Evolutionary conservation across 2,797 vertebrate genomes (phyloP).

Genomic region (Squalus acanthias): DNA sequence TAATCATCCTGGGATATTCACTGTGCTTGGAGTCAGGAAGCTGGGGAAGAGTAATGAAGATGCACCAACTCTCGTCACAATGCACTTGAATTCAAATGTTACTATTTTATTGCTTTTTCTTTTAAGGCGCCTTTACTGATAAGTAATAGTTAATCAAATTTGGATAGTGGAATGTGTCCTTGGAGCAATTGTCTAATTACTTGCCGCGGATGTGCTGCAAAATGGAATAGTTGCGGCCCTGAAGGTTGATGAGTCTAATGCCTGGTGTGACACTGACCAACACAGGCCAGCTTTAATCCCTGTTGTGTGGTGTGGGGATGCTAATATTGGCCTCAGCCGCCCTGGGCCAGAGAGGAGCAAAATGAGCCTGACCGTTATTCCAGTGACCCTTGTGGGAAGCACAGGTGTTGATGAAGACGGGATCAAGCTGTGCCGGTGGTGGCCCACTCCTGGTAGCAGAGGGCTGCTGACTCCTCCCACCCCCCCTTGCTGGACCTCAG

Average conservation of each 20-base stretch:
- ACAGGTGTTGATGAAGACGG: background rate
- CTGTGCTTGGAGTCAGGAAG: background rate
- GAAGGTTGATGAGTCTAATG: background rate
- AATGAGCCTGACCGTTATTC: background rate
- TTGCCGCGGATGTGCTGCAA: background rate
- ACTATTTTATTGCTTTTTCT: background rate
- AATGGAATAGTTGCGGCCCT: background rate
- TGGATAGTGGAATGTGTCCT: background rate
- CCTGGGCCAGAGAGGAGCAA: background rate
- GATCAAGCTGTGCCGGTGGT: background rate
- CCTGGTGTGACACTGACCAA: background rate
- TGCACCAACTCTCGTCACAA: background rate
- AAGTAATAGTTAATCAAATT: background rate
- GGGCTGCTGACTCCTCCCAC: too few relatives aligned
- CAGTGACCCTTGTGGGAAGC: background rate
- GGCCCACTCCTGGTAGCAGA: too few relatives aligned
- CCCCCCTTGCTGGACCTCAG: background rate
- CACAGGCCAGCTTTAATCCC: background rate
- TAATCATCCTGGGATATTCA: background rate
- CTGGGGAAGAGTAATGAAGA: background rate
- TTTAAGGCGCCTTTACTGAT: background rate
- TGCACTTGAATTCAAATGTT: constrained; percentile 14
- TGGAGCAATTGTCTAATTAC: background rate
- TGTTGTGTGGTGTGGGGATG: background rate
- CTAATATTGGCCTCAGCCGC: background rate